Evolutionary conservation across 2,113 vertebrate species (phyloP).

Genomic region (Andinoacara biseriatus): DNA sequence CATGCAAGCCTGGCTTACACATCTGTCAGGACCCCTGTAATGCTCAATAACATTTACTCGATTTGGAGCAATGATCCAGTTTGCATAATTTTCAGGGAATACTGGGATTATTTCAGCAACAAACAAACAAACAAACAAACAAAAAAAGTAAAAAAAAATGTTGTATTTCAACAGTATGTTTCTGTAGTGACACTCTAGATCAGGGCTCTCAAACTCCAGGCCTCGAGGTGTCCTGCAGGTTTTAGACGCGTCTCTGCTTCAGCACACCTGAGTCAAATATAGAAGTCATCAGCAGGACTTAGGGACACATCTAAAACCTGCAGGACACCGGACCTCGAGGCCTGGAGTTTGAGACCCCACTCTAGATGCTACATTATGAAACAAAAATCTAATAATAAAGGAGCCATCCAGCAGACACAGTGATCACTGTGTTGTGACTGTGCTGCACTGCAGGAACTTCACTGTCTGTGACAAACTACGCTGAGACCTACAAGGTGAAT

Average conservation of each 20-base stretch:
- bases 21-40: accelerated
- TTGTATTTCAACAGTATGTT: background rate
- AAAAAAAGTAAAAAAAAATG: no score
- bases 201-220: no score
- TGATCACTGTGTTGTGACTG: background rate
- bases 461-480: conserved; percentile 79
- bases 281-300: no score
- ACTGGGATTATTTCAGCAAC: no score
- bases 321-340: no score
- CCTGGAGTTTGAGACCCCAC: no score
- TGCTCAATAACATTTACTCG: background rate
- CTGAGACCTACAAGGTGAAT: conserved; percentile 83
- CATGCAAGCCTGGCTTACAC: background rate
- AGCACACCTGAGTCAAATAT: no score
- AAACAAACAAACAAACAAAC: no score
- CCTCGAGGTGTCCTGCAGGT: no score
- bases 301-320: no score
- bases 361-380: background rate
- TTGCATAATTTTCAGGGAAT: background rate
- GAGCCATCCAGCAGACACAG: background rate
- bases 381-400: background rate
- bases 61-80: background rate
- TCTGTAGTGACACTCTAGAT: background rate
- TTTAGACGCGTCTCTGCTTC: no score
- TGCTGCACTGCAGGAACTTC: conserved; percentile 42